phyloP scores from a whole-genome alignment of 2,113 vertebrate genomes.

The Prunella fulvescens region DNA sequence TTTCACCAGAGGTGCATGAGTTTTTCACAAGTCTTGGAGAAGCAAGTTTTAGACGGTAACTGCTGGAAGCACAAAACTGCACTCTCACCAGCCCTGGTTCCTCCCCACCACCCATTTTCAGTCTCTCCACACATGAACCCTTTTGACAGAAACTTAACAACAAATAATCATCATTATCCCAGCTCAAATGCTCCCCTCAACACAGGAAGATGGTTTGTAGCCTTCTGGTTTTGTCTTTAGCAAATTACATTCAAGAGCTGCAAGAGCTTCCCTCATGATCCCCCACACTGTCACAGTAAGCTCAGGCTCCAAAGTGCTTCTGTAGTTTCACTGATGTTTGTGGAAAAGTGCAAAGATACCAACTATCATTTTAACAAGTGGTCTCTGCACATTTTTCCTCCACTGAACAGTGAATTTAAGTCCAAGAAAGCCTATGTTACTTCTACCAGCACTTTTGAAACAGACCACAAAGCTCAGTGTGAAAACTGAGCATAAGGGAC shows the following conservation, averaged over 20 bases:
- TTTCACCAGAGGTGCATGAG: background rate
- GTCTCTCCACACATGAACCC: background rate
- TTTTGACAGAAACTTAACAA: background rate
- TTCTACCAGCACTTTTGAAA: background rate
- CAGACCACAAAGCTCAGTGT: background rate
- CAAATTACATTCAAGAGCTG: background rate
- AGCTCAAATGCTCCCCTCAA: background rate
- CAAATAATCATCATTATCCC: background rate
- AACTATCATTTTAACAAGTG: background rate
- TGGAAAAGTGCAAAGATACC: background rate
- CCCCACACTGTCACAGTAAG: background rate
- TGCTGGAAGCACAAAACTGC: background rate
- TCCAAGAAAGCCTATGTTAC: background rate
- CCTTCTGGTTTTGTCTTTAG: background rate
- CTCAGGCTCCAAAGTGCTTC: background rate
- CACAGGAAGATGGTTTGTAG: background rate
- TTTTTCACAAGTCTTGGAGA: rapidly evolving
- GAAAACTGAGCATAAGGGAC: background rate
- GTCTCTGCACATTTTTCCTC: background rate
- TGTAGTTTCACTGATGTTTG: background rate
- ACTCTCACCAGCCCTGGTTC: background rate
- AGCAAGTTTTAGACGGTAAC: too few species aligned
- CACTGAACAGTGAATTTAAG: background rate
- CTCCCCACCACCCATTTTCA: background rate
- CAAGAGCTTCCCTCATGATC: background rate